phyloP scores from a whole-genome alignment of 2,113 vertebrate species.

The Platycercus adscitus region DNA sequence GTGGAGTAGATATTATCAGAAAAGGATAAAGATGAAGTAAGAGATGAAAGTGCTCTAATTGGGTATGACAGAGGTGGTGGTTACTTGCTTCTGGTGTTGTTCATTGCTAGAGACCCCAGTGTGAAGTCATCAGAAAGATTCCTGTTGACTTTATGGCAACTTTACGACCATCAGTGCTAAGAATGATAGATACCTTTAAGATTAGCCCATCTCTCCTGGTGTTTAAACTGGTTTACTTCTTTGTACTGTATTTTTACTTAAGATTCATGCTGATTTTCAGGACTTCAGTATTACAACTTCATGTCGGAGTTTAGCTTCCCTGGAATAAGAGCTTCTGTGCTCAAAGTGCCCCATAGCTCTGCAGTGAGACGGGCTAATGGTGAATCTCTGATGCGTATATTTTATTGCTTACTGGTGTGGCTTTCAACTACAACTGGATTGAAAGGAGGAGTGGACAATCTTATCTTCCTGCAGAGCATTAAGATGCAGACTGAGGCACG shows the following conservation, averaged over 20 bases:
- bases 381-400: background rate
- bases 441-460: too few relatives aligned
- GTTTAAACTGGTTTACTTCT: background rate
- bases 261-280: background rate
- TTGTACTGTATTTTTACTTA: background rate
- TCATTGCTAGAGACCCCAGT: background rate
- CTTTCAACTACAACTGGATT: background rate
- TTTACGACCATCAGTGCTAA: background rate
- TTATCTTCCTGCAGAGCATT: rapidly evolving
- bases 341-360: rapidly evolving
- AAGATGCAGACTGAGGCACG: background rate
- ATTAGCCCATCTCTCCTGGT: background rate
- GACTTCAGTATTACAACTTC: background rate
- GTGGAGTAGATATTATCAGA: background rate
- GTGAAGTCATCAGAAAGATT: background rate
- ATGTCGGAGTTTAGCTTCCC: background rate
- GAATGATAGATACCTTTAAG: background rate
- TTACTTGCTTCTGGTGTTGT: background rate
- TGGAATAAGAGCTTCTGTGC: background rate
- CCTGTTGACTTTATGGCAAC: background rate
- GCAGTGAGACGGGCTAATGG: background rate
- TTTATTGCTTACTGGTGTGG: background rate
- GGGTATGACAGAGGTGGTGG: background rate
- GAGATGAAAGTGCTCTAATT: background rate
- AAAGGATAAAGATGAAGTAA: background rate